phyloP scores from a whole-genome alignment of 2,797 vertebrate genomes.

The Pseudocheirus occidentalis region DNA sequence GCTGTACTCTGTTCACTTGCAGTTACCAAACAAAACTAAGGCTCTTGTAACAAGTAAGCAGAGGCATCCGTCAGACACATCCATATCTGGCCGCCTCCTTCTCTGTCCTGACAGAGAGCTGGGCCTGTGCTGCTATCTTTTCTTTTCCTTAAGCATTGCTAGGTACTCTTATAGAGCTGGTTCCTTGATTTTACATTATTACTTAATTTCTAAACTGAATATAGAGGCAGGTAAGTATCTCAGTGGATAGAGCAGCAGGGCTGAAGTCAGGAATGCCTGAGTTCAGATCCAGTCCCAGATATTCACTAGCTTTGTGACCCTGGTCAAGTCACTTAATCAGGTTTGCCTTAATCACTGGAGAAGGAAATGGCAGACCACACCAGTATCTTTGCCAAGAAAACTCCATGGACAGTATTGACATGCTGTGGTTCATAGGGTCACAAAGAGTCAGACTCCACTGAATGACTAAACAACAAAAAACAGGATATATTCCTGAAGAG shows the following conservation, averaged over 20 bases:
- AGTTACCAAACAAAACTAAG: not conserved
- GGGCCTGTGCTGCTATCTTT: not conserved
- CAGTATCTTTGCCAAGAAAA: no score
- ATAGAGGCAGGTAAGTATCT: not conserved
- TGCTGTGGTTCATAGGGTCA: no score
- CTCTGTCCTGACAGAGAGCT: not conserved
- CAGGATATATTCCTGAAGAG: conserved; percentile 45
- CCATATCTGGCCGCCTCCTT: not conserved
- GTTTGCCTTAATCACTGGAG: no score
- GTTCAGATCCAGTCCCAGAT: no score
- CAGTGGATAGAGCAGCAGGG: no score
- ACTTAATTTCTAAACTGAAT: not conserved
- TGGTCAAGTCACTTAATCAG: no score
- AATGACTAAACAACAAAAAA: not conserved
- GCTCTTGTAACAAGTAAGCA: not conserved
- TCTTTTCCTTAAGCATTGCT: not conserved
- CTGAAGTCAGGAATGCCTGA: no score
- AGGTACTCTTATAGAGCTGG: not conserved
- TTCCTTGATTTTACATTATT: not conserved
- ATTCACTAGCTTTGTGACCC: no score
- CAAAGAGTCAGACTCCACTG: not conserved
- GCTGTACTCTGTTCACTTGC: not conserved
- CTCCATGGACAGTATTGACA: no score
- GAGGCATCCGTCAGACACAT: not conserved
- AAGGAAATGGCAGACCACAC: no score